A percentile compares a stretch with the other conserved stretches of the same genome.
Conservation (phyloP, 2,888 invertebrate species). For the Meghimatium bilineatum region DNA sequence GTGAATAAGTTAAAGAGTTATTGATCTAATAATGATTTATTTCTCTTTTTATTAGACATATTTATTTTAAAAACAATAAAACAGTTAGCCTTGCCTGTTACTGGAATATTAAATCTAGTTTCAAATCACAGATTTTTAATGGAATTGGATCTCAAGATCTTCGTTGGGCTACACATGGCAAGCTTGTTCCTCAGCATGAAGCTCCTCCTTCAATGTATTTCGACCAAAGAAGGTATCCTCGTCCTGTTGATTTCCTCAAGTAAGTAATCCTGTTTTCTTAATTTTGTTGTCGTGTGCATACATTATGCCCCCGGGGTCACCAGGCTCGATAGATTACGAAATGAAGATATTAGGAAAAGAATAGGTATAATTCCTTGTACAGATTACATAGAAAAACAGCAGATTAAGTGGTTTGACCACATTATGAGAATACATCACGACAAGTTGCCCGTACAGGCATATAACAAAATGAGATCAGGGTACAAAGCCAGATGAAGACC, state of each 20-base stretch:
- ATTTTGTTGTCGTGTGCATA: neutral
- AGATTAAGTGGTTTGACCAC: too few species aligned
- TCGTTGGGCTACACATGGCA: constrained; percentile 51
- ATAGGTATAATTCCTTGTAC: too few species aligned
- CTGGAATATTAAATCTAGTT: neutral
- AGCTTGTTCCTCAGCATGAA: constrained; percentile 55
- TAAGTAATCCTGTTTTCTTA: constrained; percentile 31
- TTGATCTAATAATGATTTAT: constrained; percentile 5
- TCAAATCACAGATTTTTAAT: constrained; percentile 41
- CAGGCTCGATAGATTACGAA: too few species aligned
- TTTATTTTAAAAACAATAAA: neutral
- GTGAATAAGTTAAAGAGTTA: too few species aligned
- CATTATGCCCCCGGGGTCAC: too few species aligned
- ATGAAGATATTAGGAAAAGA: too few species aligned
- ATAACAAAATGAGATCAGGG: too few species aligned
- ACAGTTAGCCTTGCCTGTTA: neutral
- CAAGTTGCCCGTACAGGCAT: too few species aligned
- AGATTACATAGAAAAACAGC: too few species aligned
- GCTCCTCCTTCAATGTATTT: constrained; percentile 42
- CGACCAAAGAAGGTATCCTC: constrained; percentile 32
- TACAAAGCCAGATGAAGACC: too few species aligned
- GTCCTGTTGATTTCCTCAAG: constrained; percentile 49
- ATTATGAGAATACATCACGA: too few species aligned
- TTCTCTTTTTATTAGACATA: too few species aligned
- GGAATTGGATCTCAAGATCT: constrained; percentile 51